phyloP scores from a whole-genome alignment of 2,797 vertebrate species.

The Tragopan temminckii region DNA sequence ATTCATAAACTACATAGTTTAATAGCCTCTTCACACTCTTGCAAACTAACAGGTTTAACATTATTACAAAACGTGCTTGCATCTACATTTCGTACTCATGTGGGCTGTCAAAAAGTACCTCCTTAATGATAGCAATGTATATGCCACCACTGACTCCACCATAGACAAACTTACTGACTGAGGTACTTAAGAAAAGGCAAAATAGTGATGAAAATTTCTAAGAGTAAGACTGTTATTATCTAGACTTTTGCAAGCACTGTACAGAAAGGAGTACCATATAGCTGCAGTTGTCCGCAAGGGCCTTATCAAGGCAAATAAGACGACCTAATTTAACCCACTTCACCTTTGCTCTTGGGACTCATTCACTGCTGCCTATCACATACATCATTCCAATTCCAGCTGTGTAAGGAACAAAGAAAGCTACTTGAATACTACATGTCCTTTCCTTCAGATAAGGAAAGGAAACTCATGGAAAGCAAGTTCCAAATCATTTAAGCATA shows the following conservation, averaged over 20 bases:
- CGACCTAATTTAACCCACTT: background rate
- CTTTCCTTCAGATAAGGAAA: background rate
- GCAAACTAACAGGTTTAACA: background rate
- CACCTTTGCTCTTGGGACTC: background rate
- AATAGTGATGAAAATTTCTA: background rate
- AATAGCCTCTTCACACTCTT: background rate
- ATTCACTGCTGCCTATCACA: background rate
- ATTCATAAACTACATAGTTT: background rate
- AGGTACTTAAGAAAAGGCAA: background rate
- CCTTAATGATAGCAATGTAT: background rate
- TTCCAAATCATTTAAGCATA: background rate
- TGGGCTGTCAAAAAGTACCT: fast-evolving
- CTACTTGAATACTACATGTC: background rate
- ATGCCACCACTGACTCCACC: background rate
- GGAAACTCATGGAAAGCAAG: background rate
- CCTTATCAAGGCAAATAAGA: conserved; percentile 6
- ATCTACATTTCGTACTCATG: background rate
- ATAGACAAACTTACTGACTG: background rate
- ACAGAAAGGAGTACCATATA: background rate
- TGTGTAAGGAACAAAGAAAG: background rate
- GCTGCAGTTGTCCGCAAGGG: background rate
- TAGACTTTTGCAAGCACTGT: background rate
- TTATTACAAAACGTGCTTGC: background rate
- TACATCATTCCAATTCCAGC: background rate
- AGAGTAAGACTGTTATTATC: background rate